Conservation (phyloP, 1,140 invertebrate genomes). For the Kradibia gibbosae region DNA sequence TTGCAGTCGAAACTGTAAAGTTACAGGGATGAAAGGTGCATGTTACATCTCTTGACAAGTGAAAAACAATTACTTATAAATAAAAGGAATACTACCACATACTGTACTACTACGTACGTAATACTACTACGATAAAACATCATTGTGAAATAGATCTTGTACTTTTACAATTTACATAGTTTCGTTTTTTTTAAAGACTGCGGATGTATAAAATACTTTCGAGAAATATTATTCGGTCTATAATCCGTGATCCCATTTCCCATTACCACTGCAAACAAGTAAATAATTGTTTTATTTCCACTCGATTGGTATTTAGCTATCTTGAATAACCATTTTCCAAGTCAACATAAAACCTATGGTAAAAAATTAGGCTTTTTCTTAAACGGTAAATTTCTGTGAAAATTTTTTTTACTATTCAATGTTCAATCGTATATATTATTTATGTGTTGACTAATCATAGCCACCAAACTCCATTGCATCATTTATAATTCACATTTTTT, state of each 20-base stretch:
- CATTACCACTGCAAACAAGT: not conserved
- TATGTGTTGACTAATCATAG: too few relatives aligned
- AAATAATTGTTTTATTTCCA: too few relatives aligned
- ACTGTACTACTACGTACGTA: too few relatives aligned
- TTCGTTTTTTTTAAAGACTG: not conserved
- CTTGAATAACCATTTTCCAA: too few relatives aligned
- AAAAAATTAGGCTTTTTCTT: too few relatives aligned
- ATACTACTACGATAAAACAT: conserved; percentile 14
- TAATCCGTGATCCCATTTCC: not conserved
- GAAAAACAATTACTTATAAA: not conserved
- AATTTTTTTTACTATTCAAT: too few relatives aligned
- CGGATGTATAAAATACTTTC: not conserved
- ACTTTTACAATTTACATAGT: not conserved
- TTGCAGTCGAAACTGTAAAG: not conserved
- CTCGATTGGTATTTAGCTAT: too few relatives aligned
- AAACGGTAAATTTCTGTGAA: too few relatives aligned
- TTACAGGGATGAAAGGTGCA: conserved; percentile 28
- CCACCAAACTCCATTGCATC: not conserved
- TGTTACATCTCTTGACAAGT: not conserved
- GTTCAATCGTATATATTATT: too few relatives aligned
- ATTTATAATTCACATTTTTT: not conserved
- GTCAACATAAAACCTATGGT: too few relatives aligned
- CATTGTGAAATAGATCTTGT: not conserved
- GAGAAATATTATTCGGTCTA: not conserved
- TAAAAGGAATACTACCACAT: too few relatives aligned